phyloP scores from a whole-genome alignment of 1,140 invertebrate species.

The Cydia splendana region DNA sequence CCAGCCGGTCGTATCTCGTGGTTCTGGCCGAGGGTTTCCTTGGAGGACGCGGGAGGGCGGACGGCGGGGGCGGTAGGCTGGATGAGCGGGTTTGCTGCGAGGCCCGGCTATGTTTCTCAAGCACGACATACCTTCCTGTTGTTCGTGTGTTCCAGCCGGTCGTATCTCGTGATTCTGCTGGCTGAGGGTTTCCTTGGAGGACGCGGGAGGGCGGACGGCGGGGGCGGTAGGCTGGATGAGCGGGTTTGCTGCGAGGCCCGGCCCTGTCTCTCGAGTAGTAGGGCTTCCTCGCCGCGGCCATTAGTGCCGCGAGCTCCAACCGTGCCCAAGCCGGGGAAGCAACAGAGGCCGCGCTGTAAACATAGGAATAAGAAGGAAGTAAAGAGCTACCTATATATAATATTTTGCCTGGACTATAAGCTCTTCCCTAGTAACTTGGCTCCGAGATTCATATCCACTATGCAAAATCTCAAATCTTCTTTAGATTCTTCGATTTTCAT shows the following conservation, averaged over 20 bases:
- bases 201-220: constrained; percentile 85
- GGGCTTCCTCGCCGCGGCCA: constrained; percentile 84
- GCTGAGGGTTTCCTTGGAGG: constrained; percentile 82
- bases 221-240: constrained; percentile 73
- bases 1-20: constrained; percentile 82
- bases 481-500: too few relatives aligned
- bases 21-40: constrained; percentile 79
- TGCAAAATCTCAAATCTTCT: too few relatives aligned
- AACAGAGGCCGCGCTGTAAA: constrained; percentile 90
- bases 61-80: constrained; percentile 80
- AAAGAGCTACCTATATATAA: not conserved
- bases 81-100: constrained; percentile 84
- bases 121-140: constrained; percentile 80
- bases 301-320: constrained; percentile 77
- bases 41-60: constrained; percentile 85
- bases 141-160: constrained; percentile 81
- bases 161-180: constrained; percentile 79
- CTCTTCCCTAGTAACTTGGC: not conserved
- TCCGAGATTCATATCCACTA: too few relatives aligned
- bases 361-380: constrained; percentile 39
- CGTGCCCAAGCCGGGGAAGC: constrained; percentile 91
- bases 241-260: constrained; percentile 86
- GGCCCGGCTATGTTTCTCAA: constrained; percentile 88
- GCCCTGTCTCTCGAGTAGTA: constrained; percentile 88
- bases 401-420: not conserved